Conservation (phyloP, 2,888 invertebrate species). For the Paralinhomoeus sp. region DNA sequence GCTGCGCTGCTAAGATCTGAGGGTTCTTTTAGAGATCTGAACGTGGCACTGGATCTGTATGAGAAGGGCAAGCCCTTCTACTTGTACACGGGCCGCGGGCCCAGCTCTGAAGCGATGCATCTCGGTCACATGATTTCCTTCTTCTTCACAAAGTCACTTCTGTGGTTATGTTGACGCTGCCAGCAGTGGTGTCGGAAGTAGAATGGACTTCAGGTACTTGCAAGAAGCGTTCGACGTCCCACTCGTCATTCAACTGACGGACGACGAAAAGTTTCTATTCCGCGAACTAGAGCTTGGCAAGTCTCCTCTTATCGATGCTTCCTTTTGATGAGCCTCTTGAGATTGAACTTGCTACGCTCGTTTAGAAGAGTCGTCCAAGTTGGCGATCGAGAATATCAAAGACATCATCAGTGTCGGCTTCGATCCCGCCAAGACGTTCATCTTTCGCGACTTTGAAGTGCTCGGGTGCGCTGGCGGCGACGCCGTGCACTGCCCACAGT, state of each 20-base stretch:
- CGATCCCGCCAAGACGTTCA: constrained; percentile 74
- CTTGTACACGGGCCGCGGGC: constrained; percentile 86
- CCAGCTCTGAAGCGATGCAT: constrained; percentile 70
- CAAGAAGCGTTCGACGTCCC: constrained; percentile 91
- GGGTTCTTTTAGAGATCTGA: constrained; percentile 46
- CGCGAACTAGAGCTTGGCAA: constrained; percentile 52
- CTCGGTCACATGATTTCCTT: constrained; percentile 91
- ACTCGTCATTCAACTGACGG: constrained; percentile 81
- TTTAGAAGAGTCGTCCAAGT: constrained; percentile 42
- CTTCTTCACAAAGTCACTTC: constrained; percentile 57
- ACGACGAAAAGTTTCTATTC: constrained; percentile 96
- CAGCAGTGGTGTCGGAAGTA: no score
- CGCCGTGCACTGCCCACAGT: no score
- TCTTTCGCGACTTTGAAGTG: constrained; percentile 78
- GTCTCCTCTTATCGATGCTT: no score
- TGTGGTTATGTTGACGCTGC: no score
- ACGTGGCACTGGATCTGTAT: constrained; percentile 53
- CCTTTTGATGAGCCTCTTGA: no score
- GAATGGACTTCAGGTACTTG: constrained; percentile 37
- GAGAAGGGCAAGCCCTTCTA: constrained; percentile 84
- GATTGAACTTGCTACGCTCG: no score
- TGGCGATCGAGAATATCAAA: constrained; percentile 74
- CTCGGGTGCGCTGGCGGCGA: no score
- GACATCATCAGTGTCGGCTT: constrained; percentile 95
- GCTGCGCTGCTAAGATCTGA: no score